Evolutionary conservation across 1,140 invertebrate genomes (phyloP), one percentile per base, ranked within the genome.

Genomic region (Camponotus pennsylvanicus): DNA sequence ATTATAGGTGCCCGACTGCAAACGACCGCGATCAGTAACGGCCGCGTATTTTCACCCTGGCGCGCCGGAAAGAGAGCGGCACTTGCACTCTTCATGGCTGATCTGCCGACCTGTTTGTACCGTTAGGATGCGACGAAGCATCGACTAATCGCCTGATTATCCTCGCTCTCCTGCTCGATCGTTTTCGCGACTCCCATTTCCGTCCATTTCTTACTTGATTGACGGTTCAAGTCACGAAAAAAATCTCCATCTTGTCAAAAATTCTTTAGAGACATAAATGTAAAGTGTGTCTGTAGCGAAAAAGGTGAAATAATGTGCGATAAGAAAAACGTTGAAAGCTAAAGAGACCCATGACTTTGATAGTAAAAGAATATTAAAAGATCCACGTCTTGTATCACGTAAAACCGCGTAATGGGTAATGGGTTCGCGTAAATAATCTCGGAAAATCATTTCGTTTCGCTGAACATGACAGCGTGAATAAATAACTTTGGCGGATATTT

Each of bases 31-130:
- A 63, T 77, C 75, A n/a, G 57, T 40, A 45, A 49, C 59, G 32
- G 42, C 49, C 64, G 52, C 21, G 64, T 59, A 80, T 67, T 88
- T 85, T 42, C 67, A 52, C 52, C 40, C n/a, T 18, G 49, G 15
- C 18, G 49, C 32, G 57, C 27, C 18, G 57, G 77, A 88, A 88
- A 85, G 70, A 86, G 73, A 89, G 77, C 67, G 75, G 71, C 85
- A 90, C 87, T 89, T 89, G 86, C 88, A 89, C 86, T 90, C 86
- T 89, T 78, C 80, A 27, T 64, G 66, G 63, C 80, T 85, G 86
- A 89, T 85, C 73, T 40, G 67, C 77, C 61, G 79, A 90, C 80
- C 79, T 76, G 85, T 90, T 89, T 89, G 32, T 90, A 88, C 87
- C 77, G 84, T 90, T 86, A 90, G 57, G 66, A 70, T 64, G 76